Evolutionary conservation across 2,113 vertebrate genomes (phyloP).

Genomic region (Myiozetetes cayanensis): DNA sequence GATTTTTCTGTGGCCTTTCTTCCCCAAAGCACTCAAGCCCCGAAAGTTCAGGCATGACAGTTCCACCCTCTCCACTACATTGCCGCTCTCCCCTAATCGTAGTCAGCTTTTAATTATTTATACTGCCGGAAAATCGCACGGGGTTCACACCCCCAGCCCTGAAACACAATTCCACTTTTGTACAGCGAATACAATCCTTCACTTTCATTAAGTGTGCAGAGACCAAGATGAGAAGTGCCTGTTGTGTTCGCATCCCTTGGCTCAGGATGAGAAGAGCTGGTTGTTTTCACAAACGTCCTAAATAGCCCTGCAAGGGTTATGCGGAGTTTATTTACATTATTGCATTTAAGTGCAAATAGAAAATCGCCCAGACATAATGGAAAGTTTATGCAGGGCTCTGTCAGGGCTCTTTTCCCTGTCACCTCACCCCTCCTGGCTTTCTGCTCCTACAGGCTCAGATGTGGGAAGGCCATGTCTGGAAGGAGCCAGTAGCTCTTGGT

Average conservation of each 20-base stretch:
- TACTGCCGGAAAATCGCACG: constrained; percentile 11
- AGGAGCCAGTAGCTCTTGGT: not conserved
- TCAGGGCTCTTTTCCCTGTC: constrained; percentile 31
- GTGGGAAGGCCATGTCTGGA: not conserved
- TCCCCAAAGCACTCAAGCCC: not conserved
- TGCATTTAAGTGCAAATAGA: constrained; percentile 62
- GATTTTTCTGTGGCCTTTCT: not conserved
- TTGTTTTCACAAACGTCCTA: constrained; percentile 41
- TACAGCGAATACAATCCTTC: constrained; percentile 57
- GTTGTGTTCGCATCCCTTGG: constrained; percentile 67
- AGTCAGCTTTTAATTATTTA: constrained; percentile 62
- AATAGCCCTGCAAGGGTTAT: constrained; percentile 55
- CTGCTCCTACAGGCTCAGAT: not conserved
- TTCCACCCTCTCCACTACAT: not conserved
- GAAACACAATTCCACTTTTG: constrained; percentile 63
- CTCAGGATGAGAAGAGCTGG: constrained; percentile 30
- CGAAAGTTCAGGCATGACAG: not conserved
- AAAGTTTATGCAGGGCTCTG: constrained; percentile 48
- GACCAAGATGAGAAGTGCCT: constrained; percentile 60
- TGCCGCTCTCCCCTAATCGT: not conserved
- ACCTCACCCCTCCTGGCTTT: not conserved
- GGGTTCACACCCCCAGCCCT: constrained; percentile 46
- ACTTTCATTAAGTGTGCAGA: constrained; percentile 57
- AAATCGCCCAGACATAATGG: constrained; percentile 36
- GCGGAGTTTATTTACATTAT: constrained; percentile 67